These are phyloP conservation scores for Andinoacara biseriatus DNA, from an alignment of 2,113 vertebrate species.

Conservation along the genomic window DNA sequence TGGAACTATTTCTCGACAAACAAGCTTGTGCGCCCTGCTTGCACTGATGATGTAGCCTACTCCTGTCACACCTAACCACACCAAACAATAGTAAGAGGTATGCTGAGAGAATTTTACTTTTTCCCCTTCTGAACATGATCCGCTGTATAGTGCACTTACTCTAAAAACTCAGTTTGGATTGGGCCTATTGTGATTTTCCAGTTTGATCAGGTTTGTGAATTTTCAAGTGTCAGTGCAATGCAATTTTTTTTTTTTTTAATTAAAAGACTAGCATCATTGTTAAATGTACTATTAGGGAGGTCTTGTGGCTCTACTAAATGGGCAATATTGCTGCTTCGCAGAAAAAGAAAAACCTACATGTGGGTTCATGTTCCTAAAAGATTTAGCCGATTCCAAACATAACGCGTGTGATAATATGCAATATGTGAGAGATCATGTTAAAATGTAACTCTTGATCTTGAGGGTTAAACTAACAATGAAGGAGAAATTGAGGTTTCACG, in stretches of 20 bases:
- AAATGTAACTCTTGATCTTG: not conserved
- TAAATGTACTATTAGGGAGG: not conserved
- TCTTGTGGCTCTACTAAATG: not conserved
- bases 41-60: not conserved
- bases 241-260: too few relatives aligned
- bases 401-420: not conserved
- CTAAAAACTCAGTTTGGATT: not conserved
- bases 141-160: not conserved
- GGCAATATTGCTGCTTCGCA: not conserved
- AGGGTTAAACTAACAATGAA: not conserved
- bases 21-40: not conserved
- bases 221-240: too few relatives aligned
- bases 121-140: not conserved
- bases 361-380: not conserved
- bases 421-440: not conserved
- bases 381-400: not conserved
- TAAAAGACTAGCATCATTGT: not conserved
- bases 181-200: not conserved
- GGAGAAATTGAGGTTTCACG: not conserved
- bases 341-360: not conserved
- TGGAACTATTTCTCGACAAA: not conserved
- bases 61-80: not conserved
- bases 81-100: not conserved
- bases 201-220: not conserved
- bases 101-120: not conserved